Evolutionary conservation across 2,888 invertebrate species (phyloP), one percentile per base, ranked within the genome.

Genomic region (Aleiodes leptofemur): DNA sequence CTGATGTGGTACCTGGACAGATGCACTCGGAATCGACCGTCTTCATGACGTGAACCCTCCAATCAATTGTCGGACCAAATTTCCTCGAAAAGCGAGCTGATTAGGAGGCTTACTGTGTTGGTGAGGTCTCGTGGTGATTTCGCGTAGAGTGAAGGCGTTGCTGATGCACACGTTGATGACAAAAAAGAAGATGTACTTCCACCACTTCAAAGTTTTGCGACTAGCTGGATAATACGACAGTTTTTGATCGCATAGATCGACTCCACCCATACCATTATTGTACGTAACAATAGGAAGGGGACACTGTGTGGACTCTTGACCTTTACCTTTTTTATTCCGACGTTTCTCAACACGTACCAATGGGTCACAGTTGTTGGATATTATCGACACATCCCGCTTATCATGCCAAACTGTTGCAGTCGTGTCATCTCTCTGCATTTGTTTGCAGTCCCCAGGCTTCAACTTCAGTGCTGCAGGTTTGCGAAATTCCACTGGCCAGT

Each of bases 401-500:
- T 57, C 56, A n/a, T 23, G 23, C 56, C 56, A 57, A 23, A 23
- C 56, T 2, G 56, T 57, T 23, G 56, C 56, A 11, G 56, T 57
- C 4, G 23, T 16, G 56, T 23, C 56, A 70, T 16, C 56, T 70
- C 38, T 70, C 38, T 70, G 70, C 70, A 70, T 70, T 56, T 70
- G 56, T 31, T 55, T 70, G 56, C 70, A 55, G 14, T 70, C 70
- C 13, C 56, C 56, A 4, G 70, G 56, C 31, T 70, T 70, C 9
- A 70, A 23, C 56, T 55, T 70, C 56, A 56, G 43, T 43, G 51
- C 55, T 34, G 56, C 56, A 13, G 70, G 70, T 55, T 70, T 70
- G 31, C 70, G 56, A 70, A 70, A 23, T 70, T 70, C 70, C 6
- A 13, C 70, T 9, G 70, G 70, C 70, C 56, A 70, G 23, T 70